These are phyloP conservation scores for Rotaria socialis DNA, from an alignment of 2,888 invertebrate genomes.

Conservation along the genomic window DNA sequence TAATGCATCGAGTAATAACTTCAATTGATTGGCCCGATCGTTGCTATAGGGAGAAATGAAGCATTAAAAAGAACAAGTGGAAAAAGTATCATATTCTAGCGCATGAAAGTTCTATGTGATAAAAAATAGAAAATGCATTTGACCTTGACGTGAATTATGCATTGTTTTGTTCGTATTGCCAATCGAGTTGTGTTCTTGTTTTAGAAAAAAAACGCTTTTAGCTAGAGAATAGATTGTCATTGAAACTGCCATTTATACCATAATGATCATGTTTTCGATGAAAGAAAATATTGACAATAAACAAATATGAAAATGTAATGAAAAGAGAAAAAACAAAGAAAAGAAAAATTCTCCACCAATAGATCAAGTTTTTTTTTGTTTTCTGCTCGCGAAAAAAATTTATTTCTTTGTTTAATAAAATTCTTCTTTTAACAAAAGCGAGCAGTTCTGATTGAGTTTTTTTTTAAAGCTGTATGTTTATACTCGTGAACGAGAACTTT, in stretches of 20 bases:
- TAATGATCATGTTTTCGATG: neutral
- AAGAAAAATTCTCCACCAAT: neutral
- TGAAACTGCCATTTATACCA: neutral
- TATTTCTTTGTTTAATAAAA: neutral
- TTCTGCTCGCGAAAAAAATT: neutral
- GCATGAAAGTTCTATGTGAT: neutral
- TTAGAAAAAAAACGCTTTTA: neutral
- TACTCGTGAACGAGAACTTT: neutral
- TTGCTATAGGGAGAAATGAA: neutral
- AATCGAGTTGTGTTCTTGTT: neutral
- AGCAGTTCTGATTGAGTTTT: neutral
- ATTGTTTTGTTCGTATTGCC: neutral
- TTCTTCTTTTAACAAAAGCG: neutral
- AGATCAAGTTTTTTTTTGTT: neutral
- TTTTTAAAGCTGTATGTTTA: neutral
- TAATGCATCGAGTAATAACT: neutral
- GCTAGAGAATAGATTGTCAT: neutral
- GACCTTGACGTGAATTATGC: neutral
- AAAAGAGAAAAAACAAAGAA: neutral
- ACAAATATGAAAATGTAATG: neutral
- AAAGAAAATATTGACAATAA: constrained; percentile 4
- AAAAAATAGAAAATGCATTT: neutral
- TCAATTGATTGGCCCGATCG: neutral
- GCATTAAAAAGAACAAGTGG: neutral
- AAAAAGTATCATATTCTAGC: neutral